Conservation (phyloP, 2,888 invertebrate species). For the Volucella inflata region DNA sequence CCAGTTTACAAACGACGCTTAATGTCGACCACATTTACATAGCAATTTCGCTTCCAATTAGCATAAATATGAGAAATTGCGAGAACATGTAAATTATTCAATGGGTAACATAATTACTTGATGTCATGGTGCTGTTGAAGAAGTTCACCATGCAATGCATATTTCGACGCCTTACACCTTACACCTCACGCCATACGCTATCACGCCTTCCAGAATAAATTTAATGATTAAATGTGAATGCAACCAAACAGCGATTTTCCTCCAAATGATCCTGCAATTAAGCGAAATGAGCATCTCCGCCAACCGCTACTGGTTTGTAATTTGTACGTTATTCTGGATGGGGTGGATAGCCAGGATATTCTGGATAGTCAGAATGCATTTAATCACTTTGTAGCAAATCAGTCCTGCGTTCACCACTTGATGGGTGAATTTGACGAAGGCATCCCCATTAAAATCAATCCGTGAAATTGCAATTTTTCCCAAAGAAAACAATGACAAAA, state of each 20-base stretch:
- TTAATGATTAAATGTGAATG: slow-evolving; percentile 56
- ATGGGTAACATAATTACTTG: slow-evolving; percentile 64
- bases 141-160: neutral
- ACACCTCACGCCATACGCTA: slow-evolving; percentile 34
- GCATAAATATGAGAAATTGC: slow-evolving; percentile 73
- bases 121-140: slow-evolving; percentile 15
- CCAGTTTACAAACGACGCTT: slow-evolving; percentile 56
- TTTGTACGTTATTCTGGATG: no score
- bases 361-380: neutral
- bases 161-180: neutral
- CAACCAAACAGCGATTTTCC: slow-evolving; percentile 51
- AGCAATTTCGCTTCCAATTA: slow-evolving; percentile 67
- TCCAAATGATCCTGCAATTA: slow-evolving; percentile 62
- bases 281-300: slow-evolving; percentile 43
- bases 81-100: slow-evolving; percentile 68
- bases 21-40: slow-evolving; percentile 68
- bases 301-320: slow-evolving; percentile 8
- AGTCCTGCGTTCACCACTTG: neutral
- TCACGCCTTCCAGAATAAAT: slow-evolving; percentile 54
- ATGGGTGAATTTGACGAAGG: slow-evolving; percentile 16
- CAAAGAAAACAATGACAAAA: slow-evolving; percentile 1
- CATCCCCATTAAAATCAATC: slow-evolving; percentile 21
- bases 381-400: slow-evolving; percentile 6
- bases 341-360: neutral
- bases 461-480: slow-evolving; percentile 12